Conservation (phyloP, 2,888 invertebrate species). For the Archips crataeganus region DNA sequence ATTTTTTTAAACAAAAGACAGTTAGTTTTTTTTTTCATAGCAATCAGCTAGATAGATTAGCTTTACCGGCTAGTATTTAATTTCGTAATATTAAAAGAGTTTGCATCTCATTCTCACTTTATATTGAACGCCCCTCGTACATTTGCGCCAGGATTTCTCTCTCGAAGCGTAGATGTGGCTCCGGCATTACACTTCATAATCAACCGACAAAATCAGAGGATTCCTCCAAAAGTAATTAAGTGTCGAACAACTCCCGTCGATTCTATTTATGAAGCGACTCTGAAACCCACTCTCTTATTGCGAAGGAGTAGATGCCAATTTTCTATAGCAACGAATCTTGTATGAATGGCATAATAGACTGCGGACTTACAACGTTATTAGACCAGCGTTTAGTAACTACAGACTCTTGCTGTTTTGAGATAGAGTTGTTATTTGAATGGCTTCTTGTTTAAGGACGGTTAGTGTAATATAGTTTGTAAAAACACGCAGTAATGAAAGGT, state of each 20-base stretch:
- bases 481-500: constrained; percentile 37
- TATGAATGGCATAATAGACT: constrained; percentile 33
- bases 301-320: constrained; percentile 9
- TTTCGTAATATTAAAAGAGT: too few relatives aligned
- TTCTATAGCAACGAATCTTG: constrained; percentile 7
- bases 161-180: background rate
- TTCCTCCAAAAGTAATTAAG: constrained; percentile 41
- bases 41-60: too few relatives aligned
- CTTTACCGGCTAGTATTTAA: too few relatives aligned
- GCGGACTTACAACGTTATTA: constrained; percentile 19
- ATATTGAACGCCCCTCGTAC: too few relatives aligned
- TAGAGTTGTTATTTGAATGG: background rate
- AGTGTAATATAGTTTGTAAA: constrained; percentile 4
- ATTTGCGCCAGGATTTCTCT: background rate
- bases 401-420: background rate
- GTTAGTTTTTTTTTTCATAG: too few relatives aligned
- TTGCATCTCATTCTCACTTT: too few relatives aligned
- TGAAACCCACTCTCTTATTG: constrained; percentile 3
- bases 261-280: constrained; percentile 38
- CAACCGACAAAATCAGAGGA: constrained; percentile 1
- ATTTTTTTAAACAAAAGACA: too few relatives aligned
- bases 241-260: constrained; percentile 40
- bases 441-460: background rate
- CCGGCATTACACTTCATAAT: constrained; percentile 1
- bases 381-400: background rate